Evolutionary conservation across 2,797 vertebrate species (phyloP), one percentile per base, ranked within the genome.

Genomic region (Cryptoprocta ferox): DNA sequence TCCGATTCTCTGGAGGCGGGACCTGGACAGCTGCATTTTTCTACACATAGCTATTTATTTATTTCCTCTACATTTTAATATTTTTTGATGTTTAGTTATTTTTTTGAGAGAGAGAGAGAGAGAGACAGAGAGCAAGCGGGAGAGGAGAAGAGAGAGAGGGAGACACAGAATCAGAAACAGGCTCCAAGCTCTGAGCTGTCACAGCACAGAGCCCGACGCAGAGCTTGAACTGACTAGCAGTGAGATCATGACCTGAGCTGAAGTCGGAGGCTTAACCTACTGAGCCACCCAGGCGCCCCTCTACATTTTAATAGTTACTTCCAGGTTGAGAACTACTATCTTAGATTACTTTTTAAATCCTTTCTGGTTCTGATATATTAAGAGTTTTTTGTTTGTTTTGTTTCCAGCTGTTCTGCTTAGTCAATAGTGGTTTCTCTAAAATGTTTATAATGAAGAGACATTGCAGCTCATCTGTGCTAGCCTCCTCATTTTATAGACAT

Each of bases 231-330:
- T 56, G 18, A 21, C 53, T 19, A 9, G 53, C 53, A 0, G 19
- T 18, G 7, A 56, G 19, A 56, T 56, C 53, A 24, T 21, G 53
- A 56, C 53, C 53, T 56, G 53, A 53, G 53, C 53, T 53, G 53
- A 21, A 56, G 53, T 56, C 7, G 6, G 56, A 56, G 2, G 3
- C 56, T 56, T 56, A 56, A 56, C 56, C 19, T 8, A 56, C 56
- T 21, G 19, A 56, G 56, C 56, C 56, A 9, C 56, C 56, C 56
- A 56, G 56, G 56, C 19, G 7, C 19, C 56, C 7, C 12, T 91
- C 8, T 88, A 48, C 89, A 85, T 93, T 92, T 95, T 79, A 96
- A 50, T 14, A 97, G 66, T 92, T 59, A 59, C 8, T 24, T 92
- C 21, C 28, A 56, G 9, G 26, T 96, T 93, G 37, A 93, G 75